These are phyloP conservation scores for Lepus timidus DNA, from an alignment of 2,113 vertebrate species.

Conservation along the genomic window DNA sequence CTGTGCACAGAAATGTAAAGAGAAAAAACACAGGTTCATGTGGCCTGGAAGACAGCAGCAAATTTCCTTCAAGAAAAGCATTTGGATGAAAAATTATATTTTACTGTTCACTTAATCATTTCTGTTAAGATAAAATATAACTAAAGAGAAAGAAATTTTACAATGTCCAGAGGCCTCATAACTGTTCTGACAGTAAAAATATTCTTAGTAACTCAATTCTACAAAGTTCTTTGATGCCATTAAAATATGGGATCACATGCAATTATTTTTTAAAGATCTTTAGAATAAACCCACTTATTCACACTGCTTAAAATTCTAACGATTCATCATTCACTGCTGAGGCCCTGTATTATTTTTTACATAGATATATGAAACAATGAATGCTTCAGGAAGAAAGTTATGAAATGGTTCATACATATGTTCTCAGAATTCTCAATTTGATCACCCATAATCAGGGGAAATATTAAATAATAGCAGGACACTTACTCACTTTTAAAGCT, in stretches of 20 bases:
- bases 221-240: slow-evolving; percentile 24
- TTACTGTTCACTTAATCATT: slow-evolving; percentile 30
- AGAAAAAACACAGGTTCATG: neutral
- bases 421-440: neutral
- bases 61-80: slow-evolving; percentile 31
- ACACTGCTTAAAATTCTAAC: slow-evolving; percentile 32
- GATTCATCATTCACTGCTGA: slow-evolving; percentile 33
- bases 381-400: neutral
- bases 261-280: slow-evolving; percentile 63
- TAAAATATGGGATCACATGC: neutral
- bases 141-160: slow-evolving; percentile 45
- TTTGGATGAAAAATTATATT: neutral
- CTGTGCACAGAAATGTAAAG: slow-evolving; percentile 80
- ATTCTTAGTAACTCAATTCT: slow-evolving; percentile 52
- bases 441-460: neutral
- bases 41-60: neutral
- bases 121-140: slow-evolving; percentile 40
- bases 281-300: slow-evolving; percentile 13
- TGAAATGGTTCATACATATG: neutral
- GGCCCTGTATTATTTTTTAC: neutral
- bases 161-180: slow-evolving; percentile 59
- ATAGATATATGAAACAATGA: slow-evolving; percentile 15
- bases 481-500: neutral
- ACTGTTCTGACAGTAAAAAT: slow-evolving; percentile 32
- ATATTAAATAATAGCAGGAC: neutral